Conservation (phyloP, 2,888 invertebrate genomes). For the Baccha elongata region DNA sequence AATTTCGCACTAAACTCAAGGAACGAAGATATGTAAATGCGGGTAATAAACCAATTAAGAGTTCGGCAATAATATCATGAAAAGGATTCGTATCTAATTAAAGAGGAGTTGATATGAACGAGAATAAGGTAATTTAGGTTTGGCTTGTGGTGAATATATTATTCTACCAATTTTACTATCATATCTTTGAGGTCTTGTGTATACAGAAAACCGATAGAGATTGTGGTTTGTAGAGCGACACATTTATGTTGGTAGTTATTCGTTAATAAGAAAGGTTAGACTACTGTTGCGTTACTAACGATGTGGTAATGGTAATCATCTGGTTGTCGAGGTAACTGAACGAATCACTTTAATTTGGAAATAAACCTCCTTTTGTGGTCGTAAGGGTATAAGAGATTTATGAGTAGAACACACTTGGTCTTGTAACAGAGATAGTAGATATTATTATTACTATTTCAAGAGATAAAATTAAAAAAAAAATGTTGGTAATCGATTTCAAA, state of each 20-base stretch:
- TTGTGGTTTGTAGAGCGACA: neutral
- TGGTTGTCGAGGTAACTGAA: too few species aligned
- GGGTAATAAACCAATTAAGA: constrained; percentile 21
- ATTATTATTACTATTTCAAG: too few species aligned
- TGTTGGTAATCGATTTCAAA: too few species aligned
- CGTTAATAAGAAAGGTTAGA: neutral
- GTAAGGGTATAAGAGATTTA: too few species aligned
- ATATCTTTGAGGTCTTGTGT: neutral
- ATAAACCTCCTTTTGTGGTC: too few species aligned
- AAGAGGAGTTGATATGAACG: neutral
- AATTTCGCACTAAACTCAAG: neutral
- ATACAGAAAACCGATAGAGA: neutral
- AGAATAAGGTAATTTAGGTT: neutral
- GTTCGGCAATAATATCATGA: neutral
- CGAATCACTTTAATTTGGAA: too few species aligned
- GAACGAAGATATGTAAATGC: too few species aligned
- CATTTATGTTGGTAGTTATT: neutral
- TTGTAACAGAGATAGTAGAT: too few species aligned
- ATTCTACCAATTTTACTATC: neutral
- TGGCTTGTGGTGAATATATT: neutral
- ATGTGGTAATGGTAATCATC: neutral
- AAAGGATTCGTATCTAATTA: constrained; percentile 14
- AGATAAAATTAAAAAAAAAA: too few species aligned
- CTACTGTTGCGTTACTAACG: neutral
- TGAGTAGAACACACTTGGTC: too few species aligned